Conservation (phyloP, 2,113 vertebrate genomes). For the Oreocharis arfaki region DNA sequence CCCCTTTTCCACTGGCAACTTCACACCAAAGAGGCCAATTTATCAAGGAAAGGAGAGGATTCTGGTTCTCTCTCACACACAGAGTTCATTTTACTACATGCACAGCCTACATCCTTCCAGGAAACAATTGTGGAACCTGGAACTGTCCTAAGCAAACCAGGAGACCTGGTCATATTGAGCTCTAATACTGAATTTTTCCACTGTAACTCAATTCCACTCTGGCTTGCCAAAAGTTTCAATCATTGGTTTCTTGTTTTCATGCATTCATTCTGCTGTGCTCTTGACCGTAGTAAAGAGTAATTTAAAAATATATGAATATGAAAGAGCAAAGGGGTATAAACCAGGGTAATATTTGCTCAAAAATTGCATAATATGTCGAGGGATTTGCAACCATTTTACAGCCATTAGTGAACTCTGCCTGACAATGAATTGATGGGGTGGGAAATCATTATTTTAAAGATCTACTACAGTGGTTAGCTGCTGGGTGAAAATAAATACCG, state of each 20-base stretch:
- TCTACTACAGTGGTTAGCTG: neutral
- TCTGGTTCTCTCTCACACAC: neutral
- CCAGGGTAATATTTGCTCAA: neutral
- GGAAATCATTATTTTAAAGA: conserved; percentile 2
- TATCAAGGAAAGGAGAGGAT: neutral
- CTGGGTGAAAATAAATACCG: neutral
- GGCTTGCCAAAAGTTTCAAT: conserved; percentile 60
- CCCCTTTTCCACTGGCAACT: neutral
- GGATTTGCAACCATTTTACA: neutral
- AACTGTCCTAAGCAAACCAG: conserved; percentile 33
- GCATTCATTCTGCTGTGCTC: neutral
- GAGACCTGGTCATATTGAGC: conserved; percentile 43
- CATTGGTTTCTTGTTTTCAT: conserved; percentile 12
- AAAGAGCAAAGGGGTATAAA: neutral
- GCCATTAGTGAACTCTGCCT: neutral
- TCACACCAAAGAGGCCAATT: neutral
- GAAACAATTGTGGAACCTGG: conserved; percentile 54
- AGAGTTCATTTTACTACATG: neutral
- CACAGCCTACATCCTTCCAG: neutral
- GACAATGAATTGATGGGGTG: neutral
- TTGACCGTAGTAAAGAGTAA: neutral
- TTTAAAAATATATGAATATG: neutral
- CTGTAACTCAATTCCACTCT: conserved; percentile 55
- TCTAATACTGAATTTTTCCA: conserved; percentile 67
- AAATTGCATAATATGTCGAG: neutral